Base-by-base conservation (phyloP, 1,140 invertebrate species). In the Psilanteris sp. region DNA sequence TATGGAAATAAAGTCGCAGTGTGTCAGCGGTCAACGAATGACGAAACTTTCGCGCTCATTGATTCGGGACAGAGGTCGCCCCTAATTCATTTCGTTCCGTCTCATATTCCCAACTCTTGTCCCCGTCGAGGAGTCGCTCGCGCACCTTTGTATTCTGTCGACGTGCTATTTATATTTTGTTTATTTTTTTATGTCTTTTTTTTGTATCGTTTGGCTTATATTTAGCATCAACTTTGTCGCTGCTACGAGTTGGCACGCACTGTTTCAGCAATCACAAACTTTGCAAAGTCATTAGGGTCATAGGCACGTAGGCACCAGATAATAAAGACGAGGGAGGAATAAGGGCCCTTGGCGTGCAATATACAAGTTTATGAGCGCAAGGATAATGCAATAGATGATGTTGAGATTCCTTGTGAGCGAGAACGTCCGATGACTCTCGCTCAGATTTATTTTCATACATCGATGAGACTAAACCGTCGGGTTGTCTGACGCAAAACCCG, bases 211-310 rank as follows among this genome's bases (percentile, higher is more conserved):
- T 15, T 16, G 16, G 41, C 31, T 44, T 46, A 36, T 27, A 14
- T 61, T 61, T n/a, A 7, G n/a, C 34, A n/a, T 39, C 22, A 10
- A 39, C 20, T 39, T 27, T 15, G 14, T 41, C 20, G 22, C 36
- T 16, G 15, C 9, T 36, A 4, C 16, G 44, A 15, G 11, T 24
- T 15, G 13, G 11, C 43, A 52, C 16, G 39, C 43, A 50, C 34
- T 18, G 36, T 52, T 52, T 64, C 14, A 34, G 36, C 36, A 43
- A 43, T 52, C 27, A 5, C 11, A 36, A 26, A 41, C 36, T 41
- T 43, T 16, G 36, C 61, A 22, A 61, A 72, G 67, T 64, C 57
- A 64, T 64, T 71, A 71, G 37, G 22, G 36, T 32, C 46, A 44
- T 52, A 39, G 27, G 41, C 57, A 50, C 44, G 34, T 62, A 50